A percentile compares a stretch with the other conserved stretches of the same genome.
These are phyloP conservation scores for Anoplophora glabripennis DNA, from an alignment of 1,140 invertebrate species.

Conservation along the genomic window DNA sequence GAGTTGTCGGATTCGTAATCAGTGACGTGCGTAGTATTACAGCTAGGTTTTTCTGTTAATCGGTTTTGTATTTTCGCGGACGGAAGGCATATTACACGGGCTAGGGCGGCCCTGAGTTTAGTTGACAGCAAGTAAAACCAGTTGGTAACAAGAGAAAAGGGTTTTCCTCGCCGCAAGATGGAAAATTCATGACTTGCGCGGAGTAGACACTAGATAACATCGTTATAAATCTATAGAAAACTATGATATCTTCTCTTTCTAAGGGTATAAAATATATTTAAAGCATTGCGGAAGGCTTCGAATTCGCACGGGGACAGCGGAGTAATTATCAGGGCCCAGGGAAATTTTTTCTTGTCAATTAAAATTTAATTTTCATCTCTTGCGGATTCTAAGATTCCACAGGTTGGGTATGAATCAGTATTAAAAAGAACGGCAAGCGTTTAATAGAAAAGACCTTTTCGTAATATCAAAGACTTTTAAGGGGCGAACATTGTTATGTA, in stretches of 20 bases:
- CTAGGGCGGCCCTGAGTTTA: background rate
- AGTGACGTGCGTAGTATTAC: too few species aligned
- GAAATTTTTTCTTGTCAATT: background rate
- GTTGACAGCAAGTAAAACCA: slow-evolving; percentile 16
- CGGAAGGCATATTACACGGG: background rate
- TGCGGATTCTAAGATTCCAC: too few species aligned
- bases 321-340: background rate
- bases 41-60: too few species aligned
- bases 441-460: background rate
- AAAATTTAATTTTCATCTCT: background rate
- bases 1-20: too few species aligned
- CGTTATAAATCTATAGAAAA: slow-evolving; percentile 45
- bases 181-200: slow-evolving; percentile 28
- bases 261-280: slow-evolving; percentile 44
- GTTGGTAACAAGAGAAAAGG: slow-evolving; percentile 12
- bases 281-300: slow-evolving; percentile 26
- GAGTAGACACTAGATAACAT: slow-evolving; percentile 41
- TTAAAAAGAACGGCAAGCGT: background rate
- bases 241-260: slow-evolving; percentile 38
- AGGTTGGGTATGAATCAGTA: background rate
- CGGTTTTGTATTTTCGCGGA: background rate
- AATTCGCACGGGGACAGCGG: background rate
- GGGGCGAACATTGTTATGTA: background rate
- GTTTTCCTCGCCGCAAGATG: slow-evolving; percentile 3
- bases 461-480: background rate